phyloP scores from a whole-genome alignment of 2,888 invertebrate species.

The Limnephilus lunatus region DNA sequence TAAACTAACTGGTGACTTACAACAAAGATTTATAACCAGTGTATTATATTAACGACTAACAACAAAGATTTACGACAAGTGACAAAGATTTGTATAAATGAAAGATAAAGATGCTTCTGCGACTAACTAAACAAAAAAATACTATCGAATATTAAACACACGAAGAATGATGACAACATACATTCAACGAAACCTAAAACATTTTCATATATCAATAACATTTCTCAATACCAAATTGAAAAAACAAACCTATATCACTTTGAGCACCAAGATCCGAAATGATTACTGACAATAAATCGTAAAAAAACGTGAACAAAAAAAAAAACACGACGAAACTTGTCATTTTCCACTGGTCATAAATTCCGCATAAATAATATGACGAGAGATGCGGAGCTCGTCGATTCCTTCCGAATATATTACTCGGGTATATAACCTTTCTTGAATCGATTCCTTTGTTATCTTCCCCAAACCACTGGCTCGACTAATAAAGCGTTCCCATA shows the following conservation, averaged over 20 bases:
- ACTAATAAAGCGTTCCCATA: conserved; percentile 51
- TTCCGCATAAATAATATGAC: neutral
- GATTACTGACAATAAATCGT: conserved; percentile 8
- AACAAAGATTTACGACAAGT: too few relatives aligned
- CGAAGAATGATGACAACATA: neutral
- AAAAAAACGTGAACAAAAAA: neutral
- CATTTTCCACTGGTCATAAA: conserved; percentile 16
- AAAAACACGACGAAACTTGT: conserved; percentile 2
- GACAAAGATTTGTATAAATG: too few relatives aligned
- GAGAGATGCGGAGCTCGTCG: conserved; percentile 9
- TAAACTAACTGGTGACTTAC: too few relatives aligned
- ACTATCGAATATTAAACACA: neutral
- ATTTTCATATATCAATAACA: neutral
- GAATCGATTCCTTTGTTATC: conserved; percentile 46
- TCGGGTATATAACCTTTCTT: conserved; percentile 19
- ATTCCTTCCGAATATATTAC: conserved; percentile 22
- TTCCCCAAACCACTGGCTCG: neutral
- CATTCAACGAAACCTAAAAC: neutral
- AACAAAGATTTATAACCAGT: too few relatives aligned
- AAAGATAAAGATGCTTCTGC: neutral
- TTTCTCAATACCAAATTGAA: neutral
- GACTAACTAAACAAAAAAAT: neutral
- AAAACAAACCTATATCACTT: conserved; percentile 6
- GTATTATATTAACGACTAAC: too few relatives aligned
- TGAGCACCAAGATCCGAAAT: neutral